Evolutionary conservation across 2,113 vertebrate genomes (phyloP).

Genomic region (Hippolais icterina): DNA sequence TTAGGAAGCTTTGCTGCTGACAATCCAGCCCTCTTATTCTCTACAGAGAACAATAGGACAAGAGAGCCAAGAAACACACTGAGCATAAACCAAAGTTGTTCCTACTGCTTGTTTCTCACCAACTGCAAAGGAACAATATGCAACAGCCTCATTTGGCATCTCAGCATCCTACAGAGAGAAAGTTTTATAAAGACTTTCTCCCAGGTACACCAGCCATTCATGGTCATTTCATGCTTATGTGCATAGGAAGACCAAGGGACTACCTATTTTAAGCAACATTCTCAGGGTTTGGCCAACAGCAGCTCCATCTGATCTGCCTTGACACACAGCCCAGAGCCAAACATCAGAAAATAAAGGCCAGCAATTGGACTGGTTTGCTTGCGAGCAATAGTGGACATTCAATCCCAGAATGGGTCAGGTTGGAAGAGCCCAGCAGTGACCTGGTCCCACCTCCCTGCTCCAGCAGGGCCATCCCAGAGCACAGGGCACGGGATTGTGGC

Average conservation of each 20-base stretch:
- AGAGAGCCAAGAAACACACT: neutral
- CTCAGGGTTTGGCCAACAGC: neutral
- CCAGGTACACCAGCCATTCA: neutral
- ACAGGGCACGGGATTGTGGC: neutral
- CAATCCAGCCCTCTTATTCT: neutral
- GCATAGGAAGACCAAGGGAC: neutral
- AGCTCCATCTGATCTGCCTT: neutral
- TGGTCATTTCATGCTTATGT: rapidly evolving
- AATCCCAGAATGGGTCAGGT: neutral
- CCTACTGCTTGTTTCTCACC: neutral
- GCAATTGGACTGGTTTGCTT: neutral
- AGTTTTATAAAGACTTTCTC: neutral
- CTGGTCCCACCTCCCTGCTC: neutral
- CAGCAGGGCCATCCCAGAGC: neutral
- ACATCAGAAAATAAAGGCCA: neutral
- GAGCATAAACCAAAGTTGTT: neutral
- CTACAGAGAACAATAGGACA: neutral
- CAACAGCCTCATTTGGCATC: neutral
- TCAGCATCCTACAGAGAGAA: neutral
- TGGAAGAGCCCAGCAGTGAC: neutral
- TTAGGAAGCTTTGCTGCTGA: neutral
- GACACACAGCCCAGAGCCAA: neutral
- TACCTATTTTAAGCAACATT: neutral
- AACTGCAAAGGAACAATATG: neutral
- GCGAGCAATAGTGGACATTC: neutral